These are phyloP conservation scores for Nomada lathburiana DNA, from an alignment of 2,888 invertebrate genomes.

Conservation along the genomic window DNA sequence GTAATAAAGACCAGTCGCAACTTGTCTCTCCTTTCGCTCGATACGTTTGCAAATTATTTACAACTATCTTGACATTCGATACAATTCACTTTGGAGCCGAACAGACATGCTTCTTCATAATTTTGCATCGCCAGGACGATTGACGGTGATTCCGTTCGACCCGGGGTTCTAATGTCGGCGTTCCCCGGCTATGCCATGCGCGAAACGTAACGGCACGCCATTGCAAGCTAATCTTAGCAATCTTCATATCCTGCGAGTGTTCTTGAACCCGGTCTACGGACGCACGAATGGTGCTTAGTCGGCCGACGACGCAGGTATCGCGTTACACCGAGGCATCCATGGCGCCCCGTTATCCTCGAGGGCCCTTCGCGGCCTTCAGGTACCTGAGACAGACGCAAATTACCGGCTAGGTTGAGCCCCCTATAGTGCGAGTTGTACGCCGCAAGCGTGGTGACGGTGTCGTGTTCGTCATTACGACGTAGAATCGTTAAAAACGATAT, in stretches of 20 bases:
- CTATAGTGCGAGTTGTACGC: neutral
- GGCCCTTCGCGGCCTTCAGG: constrained; percentile 33
- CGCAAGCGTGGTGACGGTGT: neutral
- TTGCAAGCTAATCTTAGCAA: constrained; percentile 65
- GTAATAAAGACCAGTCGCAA: neutral
- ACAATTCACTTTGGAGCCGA: too few relatives aligned
- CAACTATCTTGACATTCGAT: too few relatives aligned
- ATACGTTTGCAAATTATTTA: neutral
- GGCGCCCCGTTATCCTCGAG: constrained; percentile 53
- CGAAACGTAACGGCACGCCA: constrained; percentile 45
- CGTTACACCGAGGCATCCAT: constrained; percentile 52
- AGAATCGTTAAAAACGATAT: neutral
- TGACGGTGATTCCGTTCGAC: neutral
- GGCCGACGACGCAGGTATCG: constrained; percentile 59
- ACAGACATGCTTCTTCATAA: constrained; percentile 27
- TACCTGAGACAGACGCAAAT: constrained; percentile 47
- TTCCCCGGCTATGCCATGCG: constrained; percentile 31
- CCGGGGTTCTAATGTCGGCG: neutral
- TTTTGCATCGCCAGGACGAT: neutral
- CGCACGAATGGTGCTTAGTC: constrained; percentile 58
- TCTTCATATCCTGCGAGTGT: constrained; percentile 68
- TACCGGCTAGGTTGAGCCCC: constrained; percentile 12
- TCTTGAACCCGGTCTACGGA: constrained; percentile 52
- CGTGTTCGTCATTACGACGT: neutral
- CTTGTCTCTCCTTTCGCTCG: neutral